Evolutionary conservation across 2,888 invertebrate genomes (phyloP), one percentile per base, ranked within the genome.

Genomic region (Trichogramma dendrolimi): DNA sequence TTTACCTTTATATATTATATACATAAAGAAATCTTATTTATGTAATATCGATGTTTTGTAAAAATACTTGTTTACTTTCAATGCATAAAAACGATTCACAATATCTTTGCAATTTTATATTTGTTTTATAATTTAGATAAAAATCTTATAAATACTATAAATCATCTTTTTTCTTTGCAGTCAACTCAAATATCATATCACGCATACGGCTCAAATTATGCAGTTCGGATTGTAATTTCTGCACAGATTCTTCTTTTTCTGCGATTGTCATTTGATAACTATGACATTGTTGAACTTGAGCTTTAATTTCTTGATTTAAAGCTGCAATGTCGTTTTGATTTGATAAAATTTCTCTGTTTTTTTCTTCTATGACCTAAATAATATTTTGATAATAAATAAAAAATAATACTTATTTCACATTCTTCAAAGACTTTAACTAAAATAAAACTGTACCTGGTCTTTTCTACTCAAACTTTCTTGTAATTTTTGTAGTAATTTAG

Each of bases 101-200:
- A 27, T 27, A 27, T 27, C 27, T 5, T n/a, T 14, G 48, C 11
- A 48, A 14, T 48, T 14, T 48, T 48, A 6, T 14, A 48, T 5
- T 4, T 27, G 27, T 11, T 11, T 14, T 6, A 38, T 5, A 50
- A 50, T 50, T 50, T 8, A 11, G 8, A 14, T 50, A 50, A 50
- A 50, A 50, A 38, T 14, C 38, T 5, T 10, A 50, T 50, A 4
- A 1, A n/a, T 11, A 11, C 6, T 27, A 50, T 6, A 50, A 50
- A 4, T 27, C 38, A 47, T 73, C 72, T 54, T 74, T 74, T 56
- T 71, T 70, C 59, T 76, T 74, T 14, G 75, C 75, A 52, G 77
- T 77, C 38, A 77, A 68, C 43, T 76, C 73, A 38, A 73, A 75
- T 41, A 77, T 77, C 75, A 75, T 76, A 50, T 77, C 76, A 4